Conservation (phyloP, 2,113 vertebrate species). For the Terrapene triunguis region DNA sequence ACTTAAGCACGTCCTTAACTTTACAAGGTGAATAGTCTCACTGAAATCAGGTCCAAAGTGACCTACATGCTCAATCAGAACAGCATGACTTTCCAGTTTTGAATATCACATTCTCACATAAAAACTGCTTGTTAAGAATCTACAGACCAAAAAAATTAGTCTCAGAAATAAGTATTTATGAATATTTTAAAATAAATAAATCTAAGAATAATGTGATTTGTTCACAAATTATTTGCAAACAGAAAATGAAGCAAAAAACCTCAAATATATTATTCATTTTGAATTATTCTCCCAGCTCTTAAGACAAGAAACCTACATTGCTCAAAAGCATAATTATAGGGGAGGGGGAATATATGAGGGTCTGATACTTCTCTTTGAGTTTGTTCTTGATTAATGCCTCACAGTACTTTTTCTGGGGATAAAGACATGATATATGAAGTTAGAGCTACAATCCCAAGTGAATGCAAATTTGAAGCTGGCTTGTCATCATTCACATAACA, state of each 20-base stretch:
- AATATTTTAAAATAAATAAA: background rate
- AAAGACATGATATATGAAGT: background rate
- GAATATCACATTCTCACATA: background rate
- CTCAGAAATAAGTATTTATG: background rate
- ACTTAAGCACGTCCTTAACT: background rate
- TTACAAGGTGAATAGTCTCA: background rate
- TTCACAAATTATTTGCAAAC: background rate
- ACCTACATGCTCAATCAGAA: background rate
- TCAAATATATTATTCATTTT: background rate
- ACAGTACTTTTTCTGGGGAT: rapidly evolving
- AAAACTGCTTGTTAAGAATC: background rate
- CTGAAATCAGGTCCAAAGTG: background rate
- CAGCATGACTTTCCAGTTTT: background rate
- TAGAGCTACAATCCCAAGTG: background rate
- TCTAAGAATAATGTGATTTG: background rate
- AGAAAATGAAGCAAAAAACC: background rate
- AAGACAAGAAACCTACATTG: background rate
- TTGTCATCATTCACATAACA: background rate
- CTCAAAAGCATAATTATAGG: background rate
- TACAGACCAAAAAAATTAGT: background rate
- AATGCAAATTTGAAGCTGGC: background rate
- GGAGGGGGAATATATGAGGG: background rate
- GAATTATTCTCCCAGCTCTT: background rate
- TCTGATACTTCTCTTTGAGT: background rate
- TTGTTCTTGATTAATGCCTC: background rate